phyloP scores from a whole-genome alignment of 2,888 invertebrate species.

The Trisateles emortualis region DNA sequence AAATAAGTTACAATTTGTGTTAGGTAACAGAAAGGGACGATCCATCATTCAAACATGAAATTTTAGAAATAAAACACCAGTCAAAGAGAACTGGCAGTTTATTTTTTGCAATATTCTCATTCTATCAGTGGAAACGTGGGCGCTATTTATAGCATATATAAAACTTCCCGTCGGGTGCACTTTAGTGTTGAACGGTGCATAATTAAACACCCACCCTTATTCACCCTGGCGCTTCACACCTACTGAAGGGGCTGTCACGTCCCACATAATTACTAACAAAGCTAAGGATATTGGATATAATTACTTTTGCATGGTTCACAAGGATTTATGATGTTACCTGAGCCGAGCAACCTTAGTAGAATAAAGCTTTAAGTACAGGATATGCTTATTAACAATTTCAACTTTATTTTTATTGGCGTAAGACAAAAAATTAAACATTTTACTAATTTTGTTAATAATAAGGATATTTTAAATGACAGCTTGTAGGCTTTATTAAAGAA shows the following conservation, averaged over 20 bases:
- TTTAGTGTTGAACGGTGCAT: constrained; percentile 63
- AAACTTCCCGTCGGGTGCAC: constrained; percentile 64
- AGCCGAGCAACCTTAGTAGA: too few relatives aligned
- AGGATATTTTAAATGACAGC: background rate
- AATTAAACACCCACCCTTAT: constrained; percentile 58
- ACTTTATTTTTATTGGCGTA: too few relatives aligned
- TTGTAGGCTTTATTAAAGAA: background rate
- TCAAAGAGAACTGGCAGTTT: constrained; percentile 16
- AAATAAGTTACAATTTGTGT: too few relatives aligned
- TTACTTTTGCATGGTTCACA: constrained; percentile 30
- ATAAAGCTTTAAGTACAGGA: too few relatives aligned
- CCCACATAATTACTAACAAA: constrained; percentile 48
- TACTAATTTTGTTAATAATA: too few relatives aligned
- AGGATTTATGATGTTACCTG: constrained; percentile 13
- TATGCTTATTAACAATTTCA: too few relatives aligned
- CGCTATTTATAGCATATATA: constrained; percentile 52
- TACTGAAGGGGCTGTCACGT: constrained; percentile 37
- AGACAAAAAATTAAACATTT: too few relatives aligned
- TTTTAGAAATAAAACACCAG: constrained; percentile 4
- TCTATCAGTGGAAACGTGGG: constrained; percentile 35
- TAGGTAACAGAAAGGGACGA: too few relatives aligned
- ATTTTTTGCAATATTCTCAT: constrained; percentile 39
- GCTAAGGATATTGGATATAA: constrained; percentile 39
- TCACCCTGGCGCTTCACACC: constrained; percentile 46
- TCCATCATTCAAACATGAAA: too few relatives aligned